A percentile compares a stretch with the other conserved stretches of the same genome.
These are phyloP conservation scores for Corvus cornix DNA, from an alignment of 2,113 vertebrate species.

Conservation along the genomic window DNA sequence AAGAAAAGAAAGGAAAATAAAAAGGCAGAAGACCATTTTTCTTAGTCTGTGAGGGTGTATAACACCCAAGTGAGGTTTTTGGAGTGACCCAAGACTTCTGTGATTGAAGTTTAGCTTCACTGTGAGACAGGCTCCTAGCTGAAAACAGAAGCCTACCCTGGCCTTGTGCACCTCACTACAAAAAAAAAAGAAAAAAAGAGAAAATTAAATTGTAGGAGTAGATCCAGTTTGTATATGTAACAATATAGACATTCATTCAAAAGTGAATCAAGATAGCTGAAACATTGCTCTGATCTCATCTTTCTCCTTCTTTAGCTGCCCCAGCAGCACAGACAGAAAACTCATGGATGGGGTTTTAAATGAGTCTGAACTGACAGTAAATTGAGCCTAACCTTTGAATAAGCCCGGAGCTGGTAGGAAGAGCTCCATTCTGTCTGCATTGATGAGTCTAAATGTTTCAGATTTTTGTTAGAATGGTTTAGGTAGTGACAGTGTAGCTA, in stretches of 20 bases:
- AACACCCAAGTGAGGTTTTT: not conserved
- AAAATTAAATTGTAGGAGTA: not conserved
- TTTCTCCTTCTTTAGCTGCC: not conserved
- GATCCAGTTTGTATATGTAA: not conserved
- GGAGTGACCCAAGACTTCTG: not conserved
- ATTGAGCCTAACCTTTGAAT: conserved; percentile 39
- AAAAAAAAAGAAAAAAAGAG: not conserved
- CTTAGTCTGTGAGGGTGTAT: not conserved
- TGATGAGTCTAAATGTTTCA: not conserved
- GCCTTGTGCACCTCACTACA: not conserved
- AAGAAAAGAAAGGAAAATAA: not conserved
- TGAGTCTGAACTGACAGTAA: conserved; percentile 30
- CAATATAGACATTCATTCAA: not conserved
- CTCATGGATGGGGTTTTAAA: not conserved
- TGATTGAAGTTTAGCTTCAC: not conserved
- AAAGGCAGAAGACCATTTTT: not conserved
- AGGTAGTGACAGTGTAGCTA: not conserved
- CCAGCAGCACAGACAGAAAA: not conserved
- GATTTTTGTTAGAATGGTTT: not conserved
- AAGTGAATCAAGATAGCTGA: not conserved
- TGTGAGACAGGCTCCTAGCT: not conserved
- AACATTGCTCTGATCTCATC: not conserved
- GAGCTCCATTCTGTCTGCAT: not conserved
- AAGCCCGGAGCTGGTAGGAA: not conserved
- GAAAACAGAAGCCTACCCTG: not conserved